These are phyloP conservation scores for Crambe crambe DNA, from an alignment of 37 sponge, comb jelly and placozoan species.

Conservation along the genomic window DNA sequence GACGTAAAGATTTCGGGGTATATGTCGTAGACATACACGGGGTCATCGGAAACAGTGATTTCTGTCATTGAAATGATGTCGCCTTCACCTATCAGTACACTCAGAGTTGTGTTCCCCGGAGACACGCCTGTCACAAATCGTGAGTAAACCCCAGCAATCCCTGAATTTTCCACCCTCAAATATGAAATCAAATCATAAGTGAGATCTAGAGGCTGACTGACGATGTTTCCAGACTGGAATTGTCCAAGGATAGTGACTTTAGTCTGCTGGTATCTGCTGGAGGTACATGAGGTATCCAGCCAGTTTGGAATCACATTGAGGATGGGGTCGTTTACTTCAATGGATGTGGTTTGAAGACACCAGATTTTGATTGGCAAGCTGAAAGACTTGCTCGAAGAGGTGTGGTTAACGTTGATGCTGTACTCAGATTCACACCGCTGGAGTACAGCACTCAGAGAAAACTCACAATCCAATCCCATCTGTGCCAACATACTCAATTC, in stretches of 20 bases:
- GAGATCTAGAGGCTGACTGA: neutral
- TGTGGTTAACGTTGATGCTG: neutral
- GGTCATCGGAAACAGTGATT: slow-evolving; percentile 20
- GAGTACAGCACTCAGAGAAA: neutral
- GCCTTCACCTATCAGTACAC: neutral
- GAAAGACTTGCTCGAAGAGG: neutral
- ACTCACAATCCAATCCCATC: neutral
- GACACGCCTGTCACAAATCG: neutral
- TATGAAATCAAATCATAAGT: neutral
- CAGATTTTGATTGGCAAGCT: slow-evolving; percentile 51
- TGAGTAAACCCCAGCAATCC: neutral
- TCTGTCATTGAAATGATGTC: neutral
- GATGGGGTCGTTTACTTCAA: slow-evolving; percentile 11
- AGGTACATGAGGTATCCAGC: neutral
- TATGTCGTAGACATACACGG: neutral
- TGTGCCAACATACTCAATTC: neutral
- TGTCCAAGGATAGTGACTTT: slow-evolving; percentile 1
- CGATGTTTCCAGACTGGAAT: slow-evolving; percentile 10
- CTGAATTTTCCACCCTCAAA: neutral
- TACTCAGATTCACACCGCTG: slow-evolving; percentile 5
- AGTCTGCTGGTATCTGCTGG: slow-evolving; percentile 4
- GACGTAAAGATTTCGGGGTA: slow-evolving; percentile 40
- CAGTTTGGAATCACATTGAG: slow-evolving; percentile 17
- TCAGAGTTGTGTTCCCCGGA: neutral
- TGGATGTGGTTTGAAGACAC: neutral